Base-by-base conservation (phyloP, 2,113 vertebrate genomes). In the Cinclus cinclus region DNA sequence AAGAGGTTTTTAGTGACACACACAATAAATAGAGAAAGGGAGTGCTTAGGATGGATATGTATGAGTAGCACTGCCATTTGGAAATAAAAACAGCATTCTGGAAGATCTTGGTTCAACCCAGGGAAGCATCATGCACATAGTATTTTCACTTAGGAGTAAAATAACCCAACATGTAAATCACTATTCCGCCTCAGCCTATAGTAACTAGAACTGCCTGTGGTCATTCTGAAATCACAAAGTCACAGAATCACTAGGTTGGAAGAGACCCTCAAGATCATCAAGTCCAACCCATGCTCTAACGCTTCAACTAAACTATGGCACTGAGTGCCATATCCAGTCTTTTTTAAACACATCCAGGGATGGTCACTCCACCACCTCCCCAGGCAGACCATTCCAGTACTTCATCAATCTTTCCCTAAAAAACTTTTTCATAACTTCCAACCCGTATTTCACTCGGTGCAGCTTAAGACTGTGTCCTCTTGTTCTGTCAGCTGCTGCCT, bases 361-460 rank as follows among this genome's bases (percentile, higher is more conserved):
- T 58, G 14, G 14, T 58, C 24, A 58, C 14, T 58, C 53, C 19
- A 58, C 24, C 52, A 46, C 19, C 33, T 58, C 24, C 24, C 19
- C 0, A 0, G 41, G 41, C 41, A 74, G 18, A 13, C 23, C 31
- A n/a, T 56, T n/a, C 23, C 39, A 56, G 19, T 35, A 58, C 6
- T 58, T 46, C 10, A 59, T 10, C 25, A 37, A 25, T 35, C 20
- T 37, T 47, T 59, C 20, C 0, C 0, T 22, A 4, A 35, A 46
- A 16, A n/a, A 22, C 18, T 7, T 46, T 35, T 46, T 35, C 24
- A 10, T 46, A 35, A 35, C 21, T 46, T 46, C 41, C 33, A 58
- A 22, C 10, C 71, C 46, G 1, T 28, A 13, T 58, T 28, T 58
- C 14, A 31, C 8, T 6, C 28, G 71, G 4, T 2, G 0, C 31